phyloP scores from a whole-genome alignment of 2,888 invertebrate genomes.

The Formica aserva region DNA sequence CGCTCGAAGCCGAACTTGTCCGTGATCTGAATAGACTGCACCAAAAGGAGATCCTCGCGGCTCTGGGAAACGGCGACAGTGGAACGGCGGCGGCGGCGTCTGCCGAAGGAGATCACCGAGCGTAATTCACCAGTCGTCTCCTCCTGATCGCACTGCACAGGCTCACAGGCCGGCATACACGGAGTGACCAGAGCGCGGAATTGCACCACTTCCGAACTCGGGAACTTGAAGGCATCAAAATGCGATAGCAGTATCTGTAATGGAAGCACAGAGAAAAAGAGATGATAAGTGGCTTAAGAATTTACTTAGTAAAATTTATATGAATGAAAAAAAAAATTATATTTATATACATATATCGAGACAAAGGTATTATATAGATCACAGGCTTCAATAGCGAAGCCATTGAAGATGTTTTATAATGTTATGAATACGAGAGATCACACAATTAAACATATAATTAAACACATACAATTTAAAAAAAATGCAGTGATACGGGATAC shows the following conservation, averaged over 20 bases:
- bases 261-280: constrained; percentile 16
- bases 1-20: constrained; percentile 96
- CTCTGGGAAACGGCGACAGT: constrained; percentile 85
- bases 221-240: constrained; percentile 98
- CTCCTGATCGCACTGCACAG: constrained; percentile 95
- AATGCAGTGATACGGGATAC: background rate
- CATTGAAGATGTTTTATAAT: background rate
- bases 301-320: background rate
- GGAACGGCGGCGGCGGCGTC: constrained; percentile 89
- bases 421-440: constrained; percentile 1
- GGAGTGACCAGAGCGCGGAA: constrained; percentile 98
- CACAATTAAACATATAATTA: too few species aligned
- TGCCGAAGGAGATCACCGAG: constrained; percentile 94
- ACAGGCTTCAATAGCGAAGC: background rate
- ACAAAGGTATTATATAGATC: background rate
- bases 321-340: background rate
- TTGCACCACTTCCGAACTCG: constrained; percentile 97
- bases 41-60: constrained; percentile 94
- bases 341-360: background rate
- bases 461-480: too few species aligned
- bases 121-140: constrained; percentile 94
- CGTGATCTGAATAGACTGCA: constrained; percentile 96
- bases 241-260: constrained; percentile 93
- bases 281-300: background rate
- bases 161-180: constrained; percentile 97